A percentile compares a stretch with the other conserved stretches of the same genome.
These are phyloP conservation scores for Amia ocellicauda DNA, from an alignment of 2,113 vertebrate species.

Conservation along the genomic window DNA sequence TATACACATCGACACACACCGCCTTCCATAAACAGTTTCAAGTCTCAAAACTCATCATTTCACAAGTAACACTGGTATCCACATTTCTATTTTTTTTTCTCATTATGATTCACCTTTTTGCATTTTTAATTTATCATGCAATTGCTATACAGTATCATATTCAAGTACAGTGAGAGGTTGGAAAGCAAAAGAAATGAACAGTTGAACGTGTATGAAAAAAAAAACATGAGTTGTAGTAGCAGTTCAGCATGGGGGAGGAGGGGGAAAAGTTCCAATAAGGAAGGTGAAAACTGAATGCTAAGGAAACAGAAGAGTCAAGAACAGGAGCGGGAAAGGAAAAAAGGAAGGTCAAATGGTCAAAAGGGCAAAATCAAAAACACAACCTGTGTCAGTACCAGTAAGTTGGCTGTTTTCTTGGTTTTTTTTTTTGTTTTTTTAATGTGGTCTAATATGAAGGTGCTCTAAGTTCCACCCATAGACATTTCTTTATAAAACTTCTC, in stretches of 20 bases:
- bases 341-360: background rate
- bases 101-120: slow-evolving; percentile 12
- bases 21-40: slow-evolving; percentile 4
- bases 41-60: slow-evolving; percentile 8
- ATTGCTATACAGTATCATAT: background rate
- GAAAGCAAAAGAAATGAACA: too few relatives aligned
- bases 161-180: too few relatives aligned
- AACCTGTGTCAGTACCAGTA: too few relatives aligned
- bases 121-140: background rate
- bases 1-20: too few relatives aligned
- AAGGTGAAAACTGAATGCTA: too few relatives aligned
- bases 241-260: too few relatives aligned
- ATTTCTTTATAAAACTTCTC: background rate
- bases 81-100: background rate
- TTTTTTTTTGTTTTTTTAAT: background rate
- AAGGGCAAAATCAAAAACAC: background rate
- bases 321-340: background rate
- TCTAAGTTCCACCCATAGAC: background rate
- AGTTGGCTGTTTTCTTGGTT: too few relatives aligned
- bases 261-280: too few relatives aligned
- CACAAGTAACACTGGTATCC: background rate
- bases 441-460: background rate
- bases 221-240: too few relatives aligned
- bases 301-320: background rate
- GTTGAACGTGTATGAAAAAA: too few relatives aligned